Conservation (phyloP, 2,113 vertebrate genomes). For the Ochotona princeps region DNA sequence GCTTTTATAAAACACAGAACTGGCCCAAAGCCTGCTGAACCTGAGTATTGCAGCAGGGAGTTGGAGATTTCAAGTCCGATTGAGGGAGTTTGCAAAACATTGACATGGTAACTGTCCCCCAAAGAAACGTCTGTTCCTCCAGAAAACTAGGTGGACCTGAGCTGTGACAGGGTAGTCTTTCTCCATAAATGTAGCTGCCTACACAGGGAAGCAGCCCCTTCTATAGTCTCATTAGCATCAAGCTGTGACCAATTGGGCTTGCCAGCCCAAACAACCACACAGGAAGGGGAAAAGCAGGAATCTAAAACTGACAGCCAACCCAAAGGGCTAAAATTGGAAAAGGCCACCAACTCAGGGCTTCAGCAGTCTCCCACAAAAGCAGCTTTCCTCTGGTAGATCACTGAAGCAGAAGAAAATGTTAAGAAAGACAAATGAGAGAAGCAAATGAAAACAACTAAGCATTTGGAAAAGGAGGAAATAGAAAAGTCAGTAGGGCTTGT, state of each 20-base stretch:
- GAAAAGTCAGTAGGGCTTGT: neutral
- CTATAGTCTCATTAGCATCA: neutral
- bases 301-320: constrained; percentile 45
- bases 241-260: constrained; percentile 11
- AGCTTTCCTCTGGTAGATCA: neutral
- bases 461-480: neutral
- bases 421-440: neutral
- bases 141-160: neutral
- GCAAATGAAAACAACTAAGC: neutral
- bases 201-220: neutral
- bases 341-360: neutral
- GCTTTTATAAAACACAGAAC: constrained; percentile 50
- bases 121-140: neutral
- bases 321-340: constrained; percentile 25
- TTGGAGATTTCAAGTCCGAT: neutral
- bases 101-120: neutral
- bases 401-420: neutral
- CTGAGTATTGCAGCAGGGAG: neutral
- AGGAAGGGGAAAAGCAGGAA: constrained; percentile 40
- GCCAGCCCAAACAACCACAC: constrained; percentile 41
- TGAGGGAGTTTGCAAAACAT: neutral
- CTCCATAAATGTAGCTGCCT: constrained; percentile 32
- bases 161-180: neutral
- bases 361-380: constrained; percentile 1
- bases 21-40: neutral